A percentile compares a stretch with the other conserved stretches of the same genome.
Conservation (phyloP, 2,888 invertebrate species). For the Gibbula magus region DNA sequence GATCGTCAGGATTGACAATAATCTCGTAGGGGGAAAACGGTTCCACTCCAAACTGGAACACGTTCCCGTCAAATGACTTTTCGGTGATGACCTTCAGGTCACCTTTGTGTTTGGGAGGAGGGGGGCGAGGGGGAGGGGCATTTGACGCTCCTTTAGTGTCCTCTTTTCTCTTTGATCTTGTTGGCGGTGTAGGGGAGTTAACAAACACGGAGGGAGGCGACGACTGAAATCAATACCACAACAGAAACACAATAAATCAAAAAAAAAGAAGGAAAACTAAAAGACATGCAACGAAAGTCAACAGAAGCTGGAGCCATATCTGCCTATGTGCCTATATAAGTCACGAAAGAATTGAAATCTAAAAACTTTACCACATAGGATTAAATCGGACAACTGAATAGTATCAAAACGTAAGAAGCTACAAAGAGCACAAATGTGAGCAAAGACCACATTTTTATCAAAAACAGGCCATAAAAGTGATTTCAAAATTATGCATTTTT, state of each 20-base stretch:
- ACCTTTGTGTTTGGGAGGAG: neutral
- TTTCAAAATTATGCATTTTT: too few relatives aligned
- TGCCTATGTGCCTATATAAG: neutral
- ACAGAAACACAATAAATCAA: slow-evolving; percentile 50
- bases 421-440: neutral
- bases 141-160: neutral
- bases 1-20: neutral
- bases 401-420: neutral
- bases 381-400: neutral
- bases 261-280: slow-evolving; percentile 35
- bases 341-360: neutral
- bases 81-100: slow-evolving; percentile 11
- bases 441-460: too few relatives aligned
- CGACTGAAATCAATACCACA: slow-evolving; percentile 52
- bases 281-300: slow-evolving; percentile 32
- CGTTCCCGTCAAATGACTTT: neutral
- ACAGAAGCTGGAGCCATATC: slow-evolving; percentile 21
- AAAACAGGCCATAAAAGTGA: too few relatives aligned
- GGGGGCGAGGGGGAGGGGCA: slow-evolving; percentile 21
- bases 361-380: neutral
- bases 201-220: slow-evolving; percentile 40
- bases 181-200: slow-evolving; percentile 39
- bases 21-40: neutral
- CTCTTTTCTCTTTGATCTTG: slow-evolving; percentile 41
- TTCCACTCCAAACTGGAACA: neutral